phyloP scores from a whole-genome alignment of 2,888 invertebrate species.

The Thecocarcelia acutangulata region DNA sequence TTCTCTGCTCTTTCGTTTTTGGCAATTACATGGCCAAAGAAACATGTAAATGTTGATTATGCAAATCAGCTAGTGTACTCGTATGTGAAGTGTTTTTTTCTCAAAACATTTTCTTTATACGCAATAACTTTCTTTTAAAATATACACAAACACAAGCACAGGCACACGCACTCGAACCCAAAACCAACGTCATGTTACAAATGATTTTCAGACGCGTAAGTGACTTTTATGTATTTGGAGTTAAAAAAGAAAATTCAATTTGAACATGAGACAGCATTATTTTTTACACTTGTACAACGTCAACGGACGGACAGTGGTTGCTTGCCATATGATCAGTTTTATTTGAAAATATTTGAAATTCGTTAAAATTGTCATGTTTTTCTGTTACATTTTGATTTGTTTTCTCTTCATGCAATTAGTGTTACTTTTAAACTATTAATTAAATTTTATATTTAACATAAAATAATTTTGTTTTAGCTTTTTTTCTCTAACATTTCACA shows the following conservation, averaged over 20 bases:
- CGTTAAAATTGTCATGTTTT: constrained; percentile 37
- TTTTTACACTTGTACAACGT: constrained; percentile 32
- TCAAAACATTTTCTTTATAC: constrained; percentile 21
- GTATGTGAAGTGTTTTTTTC: background rate
- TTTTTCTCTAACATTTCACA: background rate
- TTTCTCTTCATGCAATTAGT: constrained; percentile 56
- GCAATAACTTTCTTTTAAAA: constrained; percentile 57
- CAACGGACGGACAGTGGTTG: background rate
- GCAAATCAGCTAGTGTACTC: constrained; percentile 25
- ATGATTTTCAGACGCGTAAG: constrained; percentile 30
- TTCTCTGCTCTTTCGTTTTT: constrained; percentile 20
- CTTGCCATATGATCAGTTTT: constrained; percentile 19
- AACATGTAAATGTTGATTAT: constrained; percentile 49
- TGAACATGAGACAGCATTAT: constrained; percentile 45
- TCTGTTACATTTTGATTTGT: constrained; percentile 19
- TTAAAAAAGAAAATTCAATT: constrained; percentile 1
- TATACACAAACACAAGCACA: too few relatives aligned
- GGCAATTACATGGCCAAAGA: constrained; percentile 35
- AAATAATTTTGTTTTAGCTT: constrained; percentile 20
- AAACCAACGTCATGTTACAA: background rate
- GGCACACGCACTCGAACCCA: background rate
- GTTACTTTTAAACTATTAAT: constrained; percentile 56
- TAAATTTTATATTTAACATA: constrained; percentile 52
- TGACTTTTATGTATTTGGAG: constrained; percentile 13
- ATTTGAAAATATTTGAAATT: background rate